These are phyloP conservation scores for Drosophila paranaensis DNA, from an alignment of 2,888 invertebrate genomes.

Conservation along the genomic window DNA sequence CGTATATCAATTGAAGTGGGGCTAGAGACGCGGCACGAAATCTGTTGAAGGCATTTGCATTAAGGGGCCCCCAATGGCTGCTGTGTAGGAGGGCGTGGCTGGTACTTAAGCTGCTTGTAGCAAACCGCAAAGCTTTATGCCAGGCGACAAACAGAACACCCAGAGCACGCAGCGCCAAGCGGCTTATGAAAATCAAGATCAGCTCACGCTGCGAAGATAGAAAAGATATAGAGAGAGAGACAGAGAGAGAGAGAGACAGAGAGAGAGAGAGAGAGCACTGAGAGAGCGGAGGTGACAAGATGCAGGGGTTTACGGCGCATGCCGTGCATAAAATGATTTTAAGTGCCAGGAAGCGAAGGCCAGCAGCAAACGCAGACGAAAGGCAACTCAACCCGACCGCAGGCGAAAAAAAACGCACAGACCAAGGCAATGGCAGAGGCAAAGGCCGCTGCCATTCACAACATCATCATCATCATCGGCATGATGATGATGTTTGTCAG, in stretches of 20 bases:
- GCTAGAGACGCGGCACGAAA: slow-evolving; percentile 14
- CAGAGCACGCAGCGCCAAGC: slow-evolving; percentile 40
- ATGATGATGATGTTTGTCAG: slow-evolving; percentile 11
- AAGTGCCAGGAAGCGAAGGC: slow-evolving; percentile 49
- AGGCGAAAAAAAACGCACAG: slow-evolving; percentile 10
- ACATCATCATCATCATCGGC: slow-evolving; percentile 11
- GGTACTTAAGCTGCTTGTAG: slow-evolving; percentile 57
- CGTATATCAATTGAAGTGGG: slow-evolving; percentile 32
- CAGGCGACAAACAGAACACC: slow-evolving; percentile 33
- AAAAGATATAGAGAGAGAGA: not conserved
- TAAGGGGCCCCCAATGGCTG: no score
- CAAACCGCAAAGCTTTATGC: slow-evolving; percentile 53
- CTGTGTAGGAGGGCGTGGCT: not conserved
- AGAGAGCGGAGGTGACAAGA: not conserved
- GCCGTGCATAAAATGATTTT: slow-evolving; percentile 62
- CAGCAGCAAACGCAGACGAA: slow-evolving; percentile 9
- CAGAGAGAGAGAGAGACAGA: no score
- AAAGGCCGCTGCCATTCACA: slow-evolving; percentile 1
- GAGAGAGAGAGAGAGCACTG: not conserved
- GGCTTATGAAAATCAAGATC: slow-evolving; percentile 66
- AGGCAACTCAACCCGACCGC: slow-evolving; percentile 23
- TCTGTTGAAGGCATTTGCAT: slow-evolving; percentile 35
- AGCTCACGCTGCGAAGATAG: slow-evolving; percentile 32
- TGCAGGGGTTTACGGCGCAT: not conserved
- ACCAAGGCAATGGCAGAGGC: slow-evolving; percentile 5